Percentiles rank a stretch among this genome's conserved stretches.
Conservation (phyloP, 2,888 invertebrate genomes). For the Eremobia ochroleuca region DNA sequence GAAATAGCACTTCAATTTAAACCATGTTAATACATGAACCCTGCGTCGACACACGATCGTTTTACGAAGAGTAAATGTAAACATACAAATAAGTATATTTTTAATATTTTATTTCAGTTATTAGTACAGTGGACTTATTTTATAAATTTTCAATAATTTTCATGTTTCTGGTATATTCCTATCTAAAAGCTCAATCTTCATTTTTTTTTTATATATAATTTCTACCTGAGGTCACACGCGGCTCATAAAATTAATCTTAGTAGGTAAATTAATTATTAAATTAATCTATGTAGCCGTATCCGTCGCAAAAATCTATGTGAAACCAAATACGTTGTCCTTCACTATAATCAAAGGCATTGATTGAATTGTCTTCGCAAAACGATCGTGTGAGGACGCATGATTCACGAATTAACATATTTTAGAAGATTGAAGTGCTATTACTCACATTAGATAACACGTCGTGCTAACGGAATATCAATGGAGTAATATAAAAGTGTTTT, state of each 20-base stretch:
- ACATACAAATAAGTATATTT: too few species aligned
- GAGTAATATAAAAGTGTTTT: background rate
- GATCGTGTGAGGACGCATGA: slow-evolving; percentile 9
- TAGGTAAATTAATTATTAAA: too few species aligned
- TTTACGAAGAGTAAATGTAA: too few species aligned
- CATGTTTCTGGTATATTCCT: background rate
- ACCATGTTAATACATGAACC: slow-evolving; percentile 37
- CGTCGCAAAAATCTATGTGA: background rate
- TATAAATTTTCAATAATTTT: too few species aligned
- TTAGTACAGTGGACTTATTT: too few species aligned
- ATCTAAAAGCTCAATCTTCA: background rate
- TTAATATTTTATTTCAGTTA: too few species aligned
- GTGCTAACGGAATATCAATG: slow-evolving; percentile 27
- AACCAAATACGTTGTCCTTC: background rate
- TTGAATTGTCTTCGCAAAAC: slow-evolving; percentile 40
- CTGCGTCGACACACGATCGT: slow-evolving; percentile 3
- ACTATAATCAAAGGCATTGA: slow-evolving; percentile 36
- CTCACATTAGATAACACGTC: slow-evolving; percentile 30
- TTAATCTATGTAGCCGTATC: background rate
- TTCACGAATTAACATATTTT: slow-evolving; percentile 38
- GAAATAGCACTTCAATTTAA: slow-evolving; percentile 21
- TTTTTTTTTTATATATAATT: background rate
- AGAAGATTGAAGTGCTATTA: slow-evolving; percentile 19
- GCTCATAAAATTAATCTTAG: background rate
- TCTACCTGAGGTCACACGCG: background rate